phyloP scores from a whole-genome alignment of 2,797 vertebrate species.

The Amazona ochrocephala region DNA sequence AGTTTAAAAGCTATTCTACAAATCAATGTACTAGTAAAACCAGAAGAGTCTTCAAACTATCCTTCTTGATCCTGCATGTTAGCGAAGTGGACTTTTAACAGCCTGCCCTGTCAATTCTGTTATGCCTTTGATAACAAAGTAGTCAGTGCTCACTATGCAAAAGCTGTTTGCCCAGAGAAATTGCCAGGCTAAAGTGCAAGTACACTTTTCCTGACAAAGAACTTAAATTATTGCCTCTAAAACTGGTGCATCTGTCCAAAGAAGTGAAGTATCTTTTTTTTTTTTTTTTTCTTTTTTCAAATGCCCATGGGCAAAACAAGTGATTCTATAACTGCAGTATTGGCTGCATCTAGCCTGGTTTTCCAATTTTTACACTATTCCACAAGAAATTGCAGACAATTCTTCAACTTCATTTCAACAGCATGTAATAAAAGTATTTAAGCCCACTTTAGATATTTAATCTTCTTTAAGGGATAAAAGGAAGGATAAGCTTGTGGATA shows the following conservation, averaged over 20 bases:
- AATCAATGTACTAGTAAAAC: slow-evolving; percentile 1
- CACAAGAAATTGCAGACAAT: background rate
- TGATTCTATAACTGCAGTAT: background rate
- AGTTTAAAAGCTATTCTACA: background rate
- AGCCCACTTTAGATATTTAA: background rate
- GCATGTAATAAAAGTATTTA: background rate
- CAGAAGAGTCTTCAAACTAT: background rate
- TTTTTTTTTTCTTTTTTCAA: background rate
- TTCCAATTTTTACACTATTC: background rate
- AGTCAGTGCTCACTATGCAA: background rate
- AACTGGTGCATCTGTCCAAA: background rate
- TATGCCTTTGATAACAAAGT: background rate
- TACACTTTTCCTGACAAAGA: background rate
- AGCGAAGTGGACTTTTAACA: background rate
- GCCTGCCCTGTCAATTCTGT: background rate
- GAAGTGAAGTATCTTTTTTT: background rate
- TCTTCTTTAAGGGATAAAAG: background rate
- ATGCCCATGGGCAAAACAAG: background rate
- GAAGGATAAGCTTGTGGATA: background rate
- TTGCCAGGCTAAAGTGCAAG: slow-evolving; percentile 6
- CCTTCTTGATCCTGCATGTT: background rate
- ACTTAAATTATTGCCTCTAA: slow-evolving; percentile 22
- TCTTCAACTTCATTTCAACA: background rate
- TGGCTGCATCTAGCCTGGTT: background rate
- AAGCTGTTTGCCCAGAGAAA: slow-evolving; percentile 7